Conservation (phyloP, 2,797 vertebrate genomes). For the Sebastolobus altivelis region DNA sequence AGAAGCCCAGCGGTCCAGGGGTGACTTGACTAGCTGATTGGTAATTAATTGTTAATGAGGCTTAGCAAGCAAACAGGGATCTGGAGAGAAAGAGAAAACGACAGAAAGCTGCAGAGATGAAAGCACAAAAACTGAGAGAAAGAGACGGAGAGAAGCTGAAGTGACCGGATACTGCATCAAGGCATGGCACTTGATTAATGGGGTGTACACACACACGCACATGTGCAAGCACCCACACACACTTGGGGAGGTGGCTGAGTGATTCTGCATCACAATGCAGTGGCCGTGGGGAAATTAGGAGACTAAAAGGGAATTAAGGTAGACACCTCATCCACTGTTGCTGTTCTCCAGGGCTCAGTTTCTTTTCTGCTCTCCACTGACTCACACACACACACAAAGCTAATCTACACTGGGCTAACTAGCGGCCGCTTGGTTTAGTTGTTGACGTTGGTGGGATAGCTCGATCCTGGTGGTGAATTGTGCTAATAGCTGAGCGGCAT, state of each 20-base stretch:
- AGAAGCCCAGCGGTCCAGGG: slow-evolving; percentile 79
- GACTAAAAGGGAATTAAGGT: slow-evolving; percentile 78
- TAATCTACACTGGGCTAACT: slow-evolving; percentile 19
- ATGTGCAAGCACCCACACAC: neutral
- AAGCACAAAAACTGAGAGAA: slow-evolving; percentile 50
- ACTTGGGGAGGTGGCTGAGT: slow-evolving; percentile 64
- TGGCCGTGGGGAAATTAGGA: slow-evolving; percentile 68
- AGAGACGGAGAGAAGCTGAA: slow-evolving; percentile 64
- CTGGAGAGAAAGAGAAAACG: slow-evolving; percentile 58
- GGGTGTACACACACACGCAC: slow-evolving; percentile 38
- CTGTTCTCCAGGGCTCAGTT: slow-evolving; percentile 50
- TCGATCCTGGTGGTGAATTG: slow-evolving; percentile 12
- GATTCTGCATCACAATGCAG: slow-evolving; percentile 82
- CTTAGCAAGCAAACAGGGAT: slow-evolving; percentile 80
- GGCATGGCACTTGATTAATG: slow-evolving; percentile 79
- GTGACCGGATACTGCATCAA: slow-evolving; percentile 74
- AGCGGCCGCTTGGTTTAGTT: slow-evolving; percentile 13
- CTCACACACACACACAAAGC: slow-evolving; percentile 8
- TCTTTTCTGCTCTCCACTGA: slow-evolving; percentile 14
- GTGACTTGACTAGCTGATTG: slow-evolving; percentile 87
- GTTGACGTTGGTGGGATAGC: slow-evolving; percentile 15
- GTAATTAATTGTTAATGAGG: slow-evolving; percentile 89
- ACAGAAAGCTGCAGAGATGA: slow-evolving; percentile 64
- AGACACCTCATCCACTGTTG: slow-evolving; percentile 72
- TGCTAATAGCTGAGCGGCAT: neutral